These are phyloP conservation scores for Entomyzon cyanotis DNA, from an alignment of 2,113 vertebrate genomes.

Conservation along the genomic window DNA sequence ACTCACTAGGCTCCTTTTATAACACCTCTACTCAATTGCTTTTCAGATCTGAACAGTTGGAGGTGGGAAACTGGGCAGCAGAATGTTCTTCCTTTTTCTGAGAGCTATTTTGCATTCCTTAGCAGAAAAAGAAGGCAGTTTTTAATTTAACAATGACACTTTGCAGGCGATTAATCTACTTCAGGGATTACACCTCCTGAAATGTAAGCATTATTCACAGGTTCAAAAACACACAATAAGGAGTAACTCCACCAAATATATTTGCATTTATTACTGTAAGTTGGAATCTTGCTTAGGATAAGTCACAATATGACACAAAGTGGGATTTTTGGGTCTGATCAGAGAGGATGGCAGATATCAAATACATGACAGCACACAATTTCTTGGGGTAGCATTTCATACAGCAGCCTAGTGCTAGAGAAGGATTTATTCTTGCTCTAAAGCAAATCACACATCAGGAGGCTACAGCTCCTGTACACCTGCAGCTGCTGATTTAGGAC, in stretches of 20 bases:
- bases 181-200: not conserved
- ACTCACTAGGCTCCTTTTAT: not conserved
- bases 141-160: slow-evolving; percentile 3
- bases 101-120: slow-evolving; percentile 5
- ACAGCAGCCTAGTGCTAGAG: not conserved
- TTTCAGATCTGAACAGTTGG: slow-evolving; percentile 18
- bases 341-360: not conserved
- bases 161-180: not conserved
- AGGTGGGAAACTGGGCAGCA: slow-evolving; percentile 1
- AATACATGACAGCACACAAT: not conserved
- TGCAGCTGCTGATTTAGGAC: not conserved
- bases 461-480: not conserved
- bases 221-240: not conserved
- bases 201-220: not conserved
- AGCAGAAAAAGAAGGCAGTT: not conserved
- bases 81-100: not conserved
- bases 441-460: not conserved
- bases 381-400: not conserved
- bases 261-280: not conserved
- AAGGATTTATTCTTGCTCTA: not conserved
- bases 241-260: not conserved
- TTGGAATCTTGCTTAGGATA: not conserved
- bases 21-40: not conserved
- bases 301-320: not conserved
- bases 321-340: not conserved